Conservation (phyloP, 2,113 vertebrate genomes). For the Aspidoscelis tigris region DNA sequence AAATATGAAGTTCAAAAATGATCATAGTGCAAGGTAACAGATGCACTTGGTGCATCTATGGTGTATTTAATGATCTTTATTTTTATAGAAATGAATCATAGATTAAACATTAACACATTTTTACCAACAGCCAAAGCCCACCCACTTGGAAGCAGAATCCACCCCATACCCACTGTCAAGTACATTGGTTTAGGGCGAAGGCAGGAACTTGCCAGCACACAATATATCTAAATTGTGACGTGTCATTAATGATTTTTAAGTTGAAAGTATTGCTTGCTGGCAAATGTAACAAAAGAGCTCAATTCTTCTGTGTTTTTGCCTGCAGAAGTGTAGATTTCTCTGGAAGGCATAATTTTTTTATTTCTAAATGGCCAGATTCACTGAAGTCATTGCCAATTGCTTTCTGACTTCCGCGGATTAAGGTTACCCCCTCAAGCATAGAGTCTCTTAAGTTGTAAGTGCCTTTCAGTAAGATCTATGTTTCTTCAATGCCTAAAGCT, state of each 20-base stretch:
- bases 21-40: not conserved
- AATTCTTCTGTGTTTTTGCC: slow-evolving; percentile 24
- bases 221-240: not conserved
- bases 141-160: not conserved
- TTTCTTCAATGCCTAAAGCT: not conserved
- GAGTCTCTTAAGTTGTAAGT: not conserved
- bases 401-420: slow-evolving; percentile 31
- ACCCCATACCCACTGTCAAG: not conserved
- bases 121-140: not conserved
- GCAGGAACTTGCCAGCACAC: not conserved
- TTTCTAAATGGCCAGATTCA: slow-evolving; percentile 33
- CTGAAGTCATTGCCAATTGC: slow-evolving; percentile 37
- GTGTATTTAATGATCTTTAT: not conserved
- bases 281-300: slow-evolving; percentile 5
- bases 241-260: slow-evolving; percentile 20
- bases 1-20: not conserved
- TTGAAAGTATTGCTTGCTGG: slow-evolving; percentile 12
- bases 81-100: not conserved
- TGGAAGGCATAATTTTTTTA: slow-evolving; percentile 22
- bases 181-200: not conserved
- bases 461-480: slow-evolving; percentile 10
- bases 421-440: slow-evolving; percentile 28
- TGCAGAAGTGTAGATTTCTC: slow-evolving; percentile 20
- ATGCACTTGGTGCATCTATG: too few species aligned
- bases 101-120: not conserved